Percentiles rank a stretch among this genome's conserved stretches.
Evolutionary conservation across 1,140 invertebrate genomes (phyloP).

Genomic region (Phthorimaea operculella): DNA sequence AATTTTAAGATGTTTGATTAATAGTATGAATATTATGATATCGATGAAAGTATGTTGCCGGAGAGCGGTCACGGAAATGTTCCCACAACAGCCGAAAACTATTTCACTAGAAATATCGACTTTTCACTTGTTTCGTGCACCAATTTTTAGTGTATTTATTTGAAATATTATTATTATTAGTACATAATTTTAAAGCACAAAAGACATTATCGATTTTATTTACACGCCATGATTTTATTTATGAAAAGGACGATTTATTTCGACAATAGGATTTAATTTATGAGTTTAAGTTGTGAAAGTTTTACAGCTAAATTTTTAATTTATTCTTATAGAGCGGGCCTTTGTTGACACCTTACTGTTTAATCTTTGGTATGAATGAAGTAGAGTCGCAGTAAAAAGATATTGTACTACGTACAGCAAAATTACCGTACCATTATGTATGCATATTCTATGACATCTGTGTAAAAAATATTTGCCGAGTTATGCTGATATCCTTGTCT

Average conservation of each 20-base stretch:
- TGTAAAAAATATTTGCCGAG: too few relatives aligned
- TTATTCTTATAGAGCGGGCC: neutral
- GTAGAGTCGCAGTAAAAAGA: too few relatives aligned
- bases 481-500: too few relatives aligned
- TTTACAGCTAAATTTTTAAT: neutral
- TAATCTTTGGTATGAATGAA: too few relatives aligned
- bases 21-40: conserved; percentile 8
- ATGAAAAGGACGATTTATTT: conserved; percentile 31
- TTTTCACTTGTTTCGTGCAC: conserved; percentile 24
- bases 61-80: conserved; percentile 1
- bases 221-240: conserved; percentile 43
- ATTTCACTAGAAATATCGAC: conserved; percentile 14
- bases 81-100: neutral
- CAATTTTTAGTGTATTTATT: conserved; percentile 45
- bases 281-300: neutral
- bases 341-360: too few relatives aligned
- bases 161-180: conserved; percentile 38
- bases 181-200: conserved; percentile 47
- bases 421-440: too few relatives aligned
- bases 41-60: neutral
- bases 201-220: conserved; percentile 55
- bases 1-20: conserved; percentile 20
- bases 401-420: too few relatives aligned
- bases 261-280: conserved; percentile 37
- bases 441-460: too few relatives aligned